Evolutionary conservation across 2,113 vertebrate species (phyloP).

Genomic region (Prunella fulvescens): DNA sequence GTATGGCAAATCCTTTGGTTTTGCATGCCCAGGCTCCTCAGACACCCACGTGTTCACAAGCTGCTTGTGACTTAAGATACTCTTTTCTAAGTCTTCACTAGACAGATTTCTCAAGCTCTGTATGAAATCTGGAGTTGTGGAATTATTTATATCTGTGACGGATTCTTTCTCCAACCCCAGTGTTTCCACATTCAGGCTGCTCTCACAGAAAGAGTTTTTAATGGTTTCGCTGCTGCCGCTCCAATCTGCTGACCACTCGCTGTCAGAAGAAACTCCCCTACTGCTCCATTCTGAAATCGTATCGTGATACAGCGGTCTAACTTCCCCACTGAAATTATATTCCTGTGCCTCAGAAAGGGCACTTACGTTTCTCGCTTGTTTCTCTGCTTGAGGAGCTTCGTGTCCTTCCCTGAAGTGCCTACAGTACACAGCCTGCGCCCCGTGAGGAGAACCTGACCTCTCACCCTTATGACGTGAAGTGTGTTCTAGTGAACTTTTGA

Average conservation of each 20-base stretch:
- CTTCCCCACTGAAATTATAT: conserved; percentile 36
- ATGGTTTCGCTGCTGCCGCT: conserved; percentile 43
- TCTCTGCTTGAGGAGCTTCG: conserved; percentile 12
- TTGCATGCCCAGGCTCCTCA: conserved; percentile 28
- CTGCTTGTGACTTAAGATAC: conserved; percentile 61
- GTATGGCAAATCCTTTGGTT: not conserved
- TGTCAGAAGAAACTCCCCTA: conserved; percentile 36
- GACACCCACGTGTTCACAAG: conserved; percentile 48
- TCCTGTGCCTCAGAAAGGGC: not conserved
- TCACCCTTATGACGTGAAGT: not conserved
- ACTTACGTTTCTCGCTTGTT: not conserved
- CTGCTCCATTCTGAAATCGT: conserved; percentile 57
- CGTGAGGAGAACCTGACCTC: conserved; percentile 24
- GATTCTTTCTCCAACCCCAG: conserved; percentile 36
- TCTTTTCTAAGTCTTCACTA: conserved; percentile 58
- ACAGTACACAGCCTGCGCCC: not conserved
- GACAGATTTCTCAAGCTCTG: conserved; percentile 57
- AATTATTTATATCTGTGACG: conserved; percentile 51
- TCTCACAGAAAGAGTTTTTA: conserved; percentile 58
- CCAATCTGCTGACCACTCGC: conserved; percentile 50
- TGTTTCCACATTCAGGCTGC: conserved; percentile 54
- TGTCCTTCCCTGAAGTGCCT: conserved; percentile 18
- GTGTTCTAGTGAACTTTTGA: conserved; percentile 59
- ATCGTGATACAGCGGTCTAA: not conserved
- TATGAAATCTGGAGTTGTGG: conserved; percentile 65